phyloP scores from a whole-genome alignment of 2,797 vertebrate genomes.

The Tokudaia tokunoshimensis region DNA sequence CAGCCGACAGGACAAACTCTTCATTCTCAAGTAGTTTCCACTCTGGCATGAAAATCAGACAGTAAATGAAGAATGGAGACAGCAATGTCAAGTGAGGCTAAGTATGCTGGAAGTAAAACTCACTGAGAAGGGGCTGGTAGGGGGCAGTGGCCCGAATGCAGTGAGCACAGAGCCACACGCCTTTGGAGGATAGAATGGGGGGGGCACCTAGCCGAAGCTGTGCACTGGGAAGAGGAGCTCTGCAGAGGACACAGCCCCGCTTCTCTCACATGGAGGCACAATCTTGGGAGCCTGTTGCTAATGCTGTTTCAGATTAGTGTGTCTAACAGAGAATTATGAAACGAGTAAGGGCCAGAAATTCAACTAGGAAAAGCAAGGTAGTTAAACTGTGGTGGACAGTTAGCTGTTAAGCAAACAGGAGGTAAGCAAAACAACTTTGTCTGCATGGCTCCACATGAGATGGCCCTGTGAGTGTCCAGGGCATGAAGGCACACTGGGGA shows the following conservation, averaged over 20 bases:
- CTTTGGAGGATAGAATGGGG: not conserved
- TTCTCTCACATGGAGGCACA: not conserved
- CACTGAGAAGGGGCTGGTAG: not conserved
- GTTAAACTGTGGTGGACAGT: not conserved
- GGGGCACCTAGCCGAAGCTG: constrained; percentile 1
- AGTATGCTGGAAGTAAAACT: not conserved
- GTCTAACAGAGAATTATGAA: not conserved
- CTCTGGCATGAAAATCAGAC: not conserved
- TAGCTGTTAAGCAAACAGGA: not conserved
- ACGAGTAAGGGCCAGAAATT: not conserved
- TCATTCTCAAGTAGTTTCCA: constrained; percentile 43
- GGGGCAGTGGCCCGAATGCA: not conserved
- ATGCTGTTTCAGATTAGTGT: not conserved
- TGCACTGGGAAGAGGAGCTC: not conserved
- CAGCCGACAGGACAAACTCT: constrained; percentile 40
- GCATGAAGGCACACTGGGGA: fast-evolving
- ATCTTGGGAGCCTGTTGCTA: not conserved
- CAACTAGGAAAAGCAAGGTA: not conserved
- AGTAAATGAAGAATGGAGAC: constrained; percentile 13
- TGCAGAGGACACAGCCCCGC: not conserved
- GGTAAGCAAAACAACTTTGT: not conserved
- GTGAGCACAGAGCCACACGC: not conserved
- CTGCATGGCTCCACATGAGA: not conserved
- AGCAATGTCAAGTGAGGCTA: not conserved
- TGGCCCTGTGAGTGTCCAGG: not conserved